Evolutionary conservation across 2,113 vertebrate genomes (phyloP).

Genomic region (Tragulus kanchil): DNA sequence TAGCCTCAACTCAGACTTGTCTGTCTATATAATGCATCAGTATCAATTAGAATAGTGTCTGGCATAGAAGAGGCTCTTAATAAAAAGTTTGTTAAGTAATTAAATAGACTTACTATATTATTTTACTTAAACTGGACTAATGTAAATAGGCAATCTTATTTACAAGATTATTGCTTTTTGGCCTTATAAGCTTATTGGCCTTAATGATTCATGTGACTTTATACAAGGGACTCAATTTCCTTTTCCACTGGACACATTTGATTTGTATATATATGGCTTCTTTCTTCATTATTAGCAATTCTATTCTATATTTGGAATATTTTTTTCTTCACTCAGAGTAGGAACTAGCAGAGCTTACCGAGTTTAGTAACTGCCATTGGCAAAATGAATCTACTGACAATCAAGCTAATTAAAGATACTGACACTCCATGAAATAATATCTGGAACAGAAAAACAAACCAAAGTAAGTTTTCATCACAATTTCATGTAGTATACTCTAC

Average conservation of each 20-base stretch:
- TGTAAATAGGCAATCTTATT: background rate
- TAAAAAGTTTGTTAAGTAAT: slow-evolving; percentile 8
- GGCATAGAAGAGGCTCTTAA: background rate
- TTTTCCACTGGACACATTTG: background rate
- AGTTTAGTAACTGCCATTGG: slow-evolving; percentile 78
- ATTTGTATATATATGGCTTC: background rate
- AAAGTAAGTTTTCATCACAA: slow-evolving; percentile 10
- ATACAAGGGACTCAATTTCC: background rate
- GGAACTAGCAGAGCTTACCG: slow-evolving; percentile 78
- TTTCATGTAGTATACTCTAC: background rate
- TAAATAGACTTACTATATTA: background rate
- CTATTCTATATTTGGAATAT: background rate
- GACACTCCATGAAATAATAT: slow-evolving; percentile 82
- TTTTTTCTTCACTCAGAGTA: background rate
- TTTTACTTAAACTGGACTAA: slow-evolving; percentile 29
- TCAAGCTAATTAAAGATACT: slow-evolving; percentile 81
- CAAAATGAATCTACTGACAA: slow-evolving; percentile 83
- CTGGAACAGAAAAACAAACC: slow-evolving; percentile 79
- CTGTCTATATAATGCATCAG: background rate
- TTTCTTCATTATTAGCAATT: background rate
- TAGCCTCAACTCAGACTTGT: background rate
- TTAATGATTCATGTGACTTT: background rate
- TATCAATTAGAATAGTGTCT: background rate
- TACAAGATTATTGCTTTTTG: background rate
- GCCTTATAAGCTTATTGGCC: background rate